Percentiles rank a stretch among this genome's conserved stretches.
Conservation (phyloP, 2,113 vertebrate genomes). For the Rhegmatorhina hoffmannsi region DNA sequence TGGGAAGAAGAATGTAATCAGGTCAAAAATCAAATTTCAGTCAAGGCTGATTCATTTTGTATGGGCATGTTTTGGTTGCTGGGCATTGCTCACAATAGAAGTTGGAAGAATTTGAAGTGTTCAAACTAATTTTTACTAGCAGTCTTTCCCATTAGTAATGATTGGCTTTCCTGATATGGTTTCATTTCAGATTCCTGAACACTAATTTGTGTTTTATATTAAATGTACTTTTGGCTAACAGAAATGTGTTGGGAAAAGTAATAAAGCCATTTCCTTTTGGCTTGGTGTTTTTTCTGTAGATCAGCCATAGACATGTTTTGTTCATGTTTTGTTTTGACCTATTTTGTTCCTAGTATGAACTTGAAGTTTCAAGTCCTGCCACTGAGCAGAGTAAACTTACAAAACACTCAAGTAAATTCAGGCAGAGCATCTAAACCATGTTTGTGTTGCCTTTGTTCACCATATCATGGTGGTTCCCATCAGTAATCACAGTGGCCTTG, state of each 20-base stretch:
- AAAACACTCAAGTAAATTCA: not conserved
- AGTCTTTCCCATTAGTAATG: not conserved
- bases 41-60: not conserved
- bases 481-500: not conserved
- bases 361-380: not conserved
- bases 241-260: not conserved
- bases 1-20: not conserved
- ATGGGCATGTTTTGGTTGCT: not conserved
- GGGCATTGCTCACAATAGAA: not conserved
- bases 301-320: not conserved
- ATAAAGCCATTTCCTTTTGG: not conserved
- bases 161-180: not conserved
- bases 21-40: not conserved
- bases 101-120: not conserved
- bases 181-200: not conserved
- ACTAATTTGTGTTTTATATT: not conserved
- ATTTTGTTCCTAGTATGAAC: not conserved
- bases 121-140: not conserved
- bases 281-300: not conserved
- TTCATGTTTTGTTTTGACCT: not conserved
- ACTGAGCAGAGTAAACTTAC: not conserved
- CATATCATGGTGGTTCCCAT: not conserved
- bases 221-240: not conserved
- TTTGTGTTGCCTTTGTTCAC: not conserved
- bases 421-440: not conserved